These are phyloP conservation scores for Anas bernieri DNA, from an alignment of 2,797 vertebrate genomes.

Conservation along the genomic window DNA sequence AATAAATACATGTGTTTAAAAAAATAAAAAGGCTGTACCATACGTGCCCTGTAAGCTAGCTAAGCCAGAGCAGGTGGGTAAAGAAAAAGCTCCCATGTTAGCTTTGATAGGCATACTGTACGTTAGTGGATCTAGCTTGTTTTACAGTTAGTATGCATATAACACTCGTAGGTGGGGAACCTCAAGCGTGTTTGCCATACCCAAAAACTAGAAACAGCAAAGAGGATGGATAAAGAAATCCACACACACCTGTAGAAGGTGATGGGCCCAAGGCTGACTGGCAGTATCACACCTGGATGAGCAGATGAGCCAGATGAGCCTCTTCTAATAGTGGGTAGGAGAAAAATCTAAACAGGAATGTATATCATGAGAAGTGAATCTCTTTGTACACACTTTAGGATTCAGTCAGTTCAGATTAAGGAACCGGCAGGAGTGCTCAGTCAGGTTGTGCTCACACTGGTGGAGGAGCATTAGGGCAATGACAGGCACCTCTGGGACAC, in stretches of 20 bases:
- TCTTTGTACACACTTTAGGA: not conserved
- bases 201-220: not conserved
- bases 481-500: not conserved
- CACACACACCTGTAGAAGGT: not conserved
- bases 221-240: not conserved
- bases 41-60: not conserved
- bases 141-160: not conserved
- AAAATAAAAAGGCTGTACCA: not conserved
- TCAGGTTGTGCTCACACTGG: rapidly evolving
- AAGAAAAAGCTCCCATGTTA: not conserved
- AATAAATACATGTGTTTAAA: not conserved
- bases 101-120: not conserved
- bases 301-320: not conserved
- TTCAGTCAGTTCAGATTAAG: not conserved
- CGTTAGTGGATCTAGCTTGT: not conserved
- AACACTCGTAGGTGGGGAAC: not conserved
- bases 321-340: not conserved
- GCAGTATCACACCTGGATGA: not conserved
- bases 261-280: not conserved
- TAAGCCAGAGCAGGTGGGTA: not conserved
- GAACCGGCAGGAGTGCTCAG: not conserved
- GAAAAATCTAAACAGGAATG: not conserved
- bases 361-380: not conserved
- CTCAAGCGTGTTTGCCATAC: not conserved
- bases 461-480: not conserved